Conservation (phyloP, 2,888 invertebrate genomes). For the Hymenopus coronatus region DNA sequence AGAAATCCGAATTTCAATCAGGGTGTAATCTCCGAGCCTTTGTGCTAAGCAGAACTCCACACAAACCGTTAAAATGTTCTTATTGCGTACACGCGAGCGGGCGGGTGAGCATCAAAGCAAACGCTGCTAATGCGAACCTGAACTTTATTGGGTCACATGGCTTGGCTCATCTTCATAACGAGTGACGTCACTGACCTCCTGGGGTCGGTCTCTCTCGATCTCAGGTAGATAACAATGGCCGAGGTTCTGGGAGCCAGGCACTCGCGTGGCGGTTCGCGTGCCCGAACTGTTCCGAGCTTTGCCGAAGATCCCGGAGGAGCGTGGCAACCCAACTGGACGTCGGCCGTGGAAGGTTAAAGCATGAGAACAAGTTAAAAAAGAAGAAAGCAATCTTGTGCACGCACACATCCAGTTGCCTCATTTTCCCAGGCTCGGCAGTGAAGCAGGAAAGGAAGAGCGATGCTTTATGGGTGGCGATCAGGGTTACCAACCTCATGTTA, state of each 20-base stretch:
- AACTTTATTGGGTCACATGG: not conserved
- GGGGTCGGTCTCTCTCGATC: not conserved
- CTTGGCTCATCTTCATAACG: not conserved
- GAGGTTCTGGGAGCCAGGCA: not conserved
- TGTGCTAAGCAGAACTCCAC: too few species aligned
- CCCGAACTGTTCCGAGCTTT: slow-evolving; percentile 28
- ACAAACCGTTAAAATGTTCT: too few species aligned
- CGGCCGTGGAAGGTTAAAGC: not conserved
- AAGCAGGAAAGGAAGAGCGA: not conserved
- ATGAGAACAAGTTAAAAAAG: not conserved
- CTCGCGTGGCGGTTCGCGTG: slow-evolving; percentile 35
- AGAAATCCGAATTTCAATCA: too few species aligned
- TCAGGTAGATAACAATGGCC: slow-evolving; percentile 20
- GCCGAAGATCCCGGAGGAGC: slow-evolving; percentile 31
- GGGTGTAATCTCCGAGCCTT: too few species aligned
- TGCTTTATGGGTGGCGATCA: slow-evolving; percentile 21
- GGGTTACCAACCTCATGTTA: too few species aligned
- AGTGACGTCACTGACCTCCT: not conserved
- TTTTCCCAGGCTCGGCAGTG: slow-evolving; percentile 30
- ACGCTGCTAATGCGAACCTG: not conserved
- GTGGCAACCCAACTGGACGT: slow-evolving; percentile 19
- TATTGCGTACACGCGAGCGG: too few species aligned
- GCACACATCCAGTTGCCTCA: not conserved
- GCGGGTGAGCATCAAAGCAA: too few species aligned
- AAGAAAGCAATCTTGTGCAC: not conserved